Base-by-base conservation (phyloP, 1,140 invertebrate genomes). In the Lordiphosa collinella region DNA sequence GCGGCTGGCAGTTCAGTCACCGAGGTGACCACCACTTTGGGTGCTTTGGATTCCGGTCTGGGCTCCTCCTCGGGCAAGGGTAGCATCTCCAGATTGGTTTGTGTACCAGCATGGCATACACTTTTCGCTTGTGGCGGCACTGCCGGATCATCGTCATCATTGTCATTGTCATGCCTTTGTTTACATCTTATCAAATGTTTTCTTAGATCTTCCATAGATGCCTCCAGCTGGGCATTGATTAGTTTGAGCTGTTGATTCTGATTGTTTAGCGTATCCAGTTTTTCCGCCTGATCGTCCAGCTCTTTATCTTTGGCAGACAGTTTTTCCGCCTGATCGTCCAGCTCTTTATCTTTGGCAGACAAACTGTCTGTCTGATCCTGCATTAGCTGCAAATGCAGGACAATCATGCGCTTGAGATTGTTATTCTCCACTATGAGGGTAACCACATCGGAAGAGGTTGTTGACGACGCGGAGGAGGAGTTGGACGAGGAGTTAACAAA, bases 361-460 rank as follows among this genome's bases (percentile, higher is more conserved):
- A 94, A 90, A 58, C 93, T 92, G 69, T 94, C 93, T 32, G 92
- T 92, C 75, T 94, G 93, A 74, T 94, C 93, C 88, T 94, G 93
- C 71, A 94, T 93, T 31, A 94, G 85, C 86, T 94, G 93, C 49
- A 94, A 88, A 87, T 94, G 93, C n/a, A 93, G 87, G n/a, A 94
- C 85, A 51, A 93, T 78, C 75, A 94, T 90, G 2, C 57, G 53
- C 36, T 78, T 84, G 1, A 84, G 35, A 14, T 78, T 84, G 32
- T 84, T 78, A 18, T 85, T 85, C 29, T 85, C 76, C 48, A 76
- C 67, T 25, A 82, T 76, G 5, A 82, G 34, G n/a, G 68, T 66
- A 10, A 73, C 64, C 5, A 82, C 49, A 47, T 82, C 73, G 11
- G 78, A 53, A 11, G 35, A 31, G n/a, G n/a, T n/a, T n/a, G n/a